A percentile compares a stretch with the other conserved stretches of the same genome.
Evolutionary conservation across 2,113 vertebrate species (phyloP).

Genomic region (Tauraco erythrolophus): DNA sequence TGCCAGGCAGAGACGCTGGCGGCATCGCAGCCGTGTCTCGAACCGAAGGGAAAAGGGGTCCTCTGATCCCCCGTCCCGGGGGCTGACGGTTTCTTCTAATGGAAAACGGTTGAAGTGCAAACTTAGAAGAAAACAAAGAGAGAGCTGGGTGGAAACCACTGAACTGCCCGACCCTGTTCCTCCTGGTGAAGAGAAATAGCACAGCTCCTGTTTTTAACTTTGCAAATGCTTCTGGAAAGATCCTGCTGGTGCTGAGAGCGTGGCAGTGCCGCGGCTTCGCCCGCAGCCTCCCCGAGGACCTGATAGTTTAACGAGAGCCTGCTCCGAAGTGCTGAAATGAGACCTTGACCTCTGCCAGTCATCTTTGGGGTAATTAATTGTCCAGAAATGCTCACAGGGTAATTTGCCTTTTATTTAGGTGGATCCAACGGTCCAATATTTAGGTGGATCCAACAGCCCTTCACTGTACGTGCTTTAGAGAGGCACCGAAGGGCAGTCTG

Average conservation of each 20-base stretch:
- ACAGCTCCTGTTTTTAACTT: neutral
- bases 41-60: no score
- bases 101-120: neutral
- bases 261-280: rapidly evolving
- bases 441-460: neutral
- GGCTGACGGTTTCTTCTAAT: no score
- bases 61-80: neutral
- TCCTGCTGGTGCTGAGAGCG: neutral
- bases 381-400: neutral
- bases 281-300: neutral
- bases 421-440: neutral
- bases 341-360: neutral
- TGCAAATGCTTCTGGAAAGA: neutral
- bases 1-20: rapidly evolving
- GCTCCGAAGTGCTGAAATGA: neutral
- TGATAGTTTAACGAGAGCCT: rapidly evolving
- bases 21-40: rapidly evolving
- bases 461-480: neutral
- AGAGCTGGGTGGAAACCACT: neutral
- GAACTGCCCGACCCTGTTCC: neutral
- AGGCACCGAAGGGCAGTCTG: neutral
- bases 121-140: rapidly evolving
- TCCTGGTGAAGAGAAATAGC: neutral
- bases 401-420: neutral
- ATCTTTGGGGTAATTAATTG: neutral